Conservation (phyloP, 2,888 invertebrate species). For the Mactromeris polynyma region DNA sequence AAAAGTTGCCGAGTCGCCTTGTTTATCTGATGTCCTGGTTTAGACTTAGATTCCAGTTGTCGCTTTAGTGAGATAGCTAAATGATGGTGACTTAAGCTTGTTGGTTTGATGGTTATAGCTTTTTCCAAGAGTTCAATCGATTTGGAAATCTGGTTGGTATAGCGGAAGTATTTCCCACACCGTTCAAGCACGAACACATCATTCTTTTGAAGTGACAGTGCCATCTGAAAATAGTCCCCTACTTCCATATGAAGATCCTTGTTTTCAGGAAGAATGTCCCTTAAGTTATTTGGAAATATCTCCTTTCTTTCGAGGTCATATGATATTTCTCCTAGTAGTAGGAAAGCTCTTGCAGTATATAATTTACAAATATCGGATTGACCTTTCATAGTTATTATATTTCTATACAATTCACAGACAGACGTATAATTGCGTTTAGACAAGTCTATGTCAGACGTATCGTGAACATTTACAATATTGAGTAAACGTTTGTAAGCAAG, state of each 20-base stretch:
- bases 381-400: slow-evolving; percentile 21
- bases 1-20: background rate
- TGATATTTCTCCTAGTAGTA: slow-evolving; percentile 34
- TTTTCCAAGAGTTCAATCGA: slow-evolving; percentile 34
- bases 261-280: slow-evolving; percentile 28
- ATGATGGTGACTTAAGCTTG: slow-evolving; percentile 37
- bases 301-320: slow-evolving; percentile 1
- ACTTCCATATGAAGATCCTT: background rate
- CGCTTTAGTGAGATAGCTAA: slow-evolving; percentile 45
- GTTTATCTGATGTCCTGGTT: background rate
- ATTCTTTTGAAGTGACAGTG: background rate
- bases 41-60: slow-evolving; percentile 28
- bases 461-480: slow-evolving; percentile 23
- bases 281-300: slow-evolving; percentile 24
- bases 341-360: slow-evolving; percentile 41
- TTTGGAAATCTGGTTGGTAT: background rate
- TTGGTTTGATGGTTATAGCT: slow-evolving; percentile 41
- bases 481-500: slow-evolving; percentile 37
- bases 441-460: background rate
- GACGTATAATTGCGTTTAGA: background rate
- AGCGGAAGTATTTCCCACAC: slow-evolving; percentile 48
- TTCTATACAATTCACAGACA: background rate
- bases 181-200: slow-evolving; percentile 50
- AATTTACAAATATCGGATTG: background rate
- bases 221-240: slow-evolving; percentile 24